Evolutionary conservation across 1,140 invertebrate genomes (phyloP).

Genomic region (Penaeus chinensis): DNA sequence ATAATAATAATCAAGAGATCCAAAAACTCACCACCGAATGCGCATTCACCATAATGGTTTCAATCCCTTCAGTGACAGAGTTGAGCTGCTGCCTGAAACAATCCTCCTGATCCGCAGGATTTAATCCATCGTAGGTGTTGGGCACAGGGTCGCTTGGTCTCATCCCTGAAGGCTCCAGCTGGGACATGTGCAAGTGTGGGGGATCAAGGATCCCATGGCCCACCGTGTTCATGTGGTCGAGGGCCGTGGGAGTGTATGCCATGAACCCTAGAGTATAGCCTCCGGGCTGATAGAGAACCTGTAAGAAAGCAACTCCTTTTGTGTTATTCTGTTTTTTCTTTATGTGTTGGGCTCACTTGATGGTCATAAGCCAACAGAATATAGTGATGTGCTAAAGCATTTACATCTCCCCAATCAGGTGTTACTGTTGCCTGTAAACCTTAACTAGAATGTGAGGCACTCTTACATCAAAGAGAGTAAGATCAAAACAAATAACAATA

Average conservation of each 20-base stretch:
- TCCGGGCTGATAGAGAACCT: conserved; percentile 64
- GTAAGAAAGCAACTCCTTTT: conserved; percentile 60
- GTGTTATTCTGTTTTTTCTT: conserved; percentile 65
- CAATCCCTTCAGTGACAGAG: conserved; percentile 51
- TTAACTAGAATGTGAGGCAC: too few relatives aligned
- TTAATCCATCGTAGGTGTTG: conserved; percentile 13
- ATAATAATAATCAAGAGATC: too few relatives aligned
- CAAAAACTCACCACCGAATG: conserved; percentile 32
- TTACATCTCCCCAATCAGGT: too few relatives aligned
- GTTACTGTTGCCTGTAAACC: too few relatives aligned
- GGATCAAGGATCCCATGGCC: conserved; percentile 69
- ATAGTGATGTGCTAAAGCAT: too few relatives aligned
- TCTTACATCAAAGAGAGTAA: too few relatives aligned
- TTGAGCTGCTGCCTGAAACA: conserved; percentile 60
- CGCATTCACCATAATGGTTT: conserved; percentile 39
- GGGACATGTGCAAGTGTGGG: conserved; percentile 66
- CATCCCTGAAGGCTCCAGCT: conserved; percentile 60
- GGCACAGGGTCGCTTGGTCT: conserved; percentile 63
- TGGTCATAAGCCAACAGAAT: too few relatives aligned
- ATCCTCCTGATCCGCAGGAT: conserved; percentile 42
- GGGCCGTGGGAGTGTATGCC: conserved; percentile 41
- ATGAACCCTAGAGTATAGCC: conserved; percentile 63
- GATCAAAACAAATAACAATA: too few relatives aligned
- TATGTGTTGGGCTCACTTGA: too few relatives aligned
- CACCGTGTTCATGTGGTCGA: conserved; percentile 66